Evolutionary conservation across 1,140 invertebrate species (phyloP), one percentile per base, ranked within the genome.

Genomic region (Mesaphorura yosii): DNA sequence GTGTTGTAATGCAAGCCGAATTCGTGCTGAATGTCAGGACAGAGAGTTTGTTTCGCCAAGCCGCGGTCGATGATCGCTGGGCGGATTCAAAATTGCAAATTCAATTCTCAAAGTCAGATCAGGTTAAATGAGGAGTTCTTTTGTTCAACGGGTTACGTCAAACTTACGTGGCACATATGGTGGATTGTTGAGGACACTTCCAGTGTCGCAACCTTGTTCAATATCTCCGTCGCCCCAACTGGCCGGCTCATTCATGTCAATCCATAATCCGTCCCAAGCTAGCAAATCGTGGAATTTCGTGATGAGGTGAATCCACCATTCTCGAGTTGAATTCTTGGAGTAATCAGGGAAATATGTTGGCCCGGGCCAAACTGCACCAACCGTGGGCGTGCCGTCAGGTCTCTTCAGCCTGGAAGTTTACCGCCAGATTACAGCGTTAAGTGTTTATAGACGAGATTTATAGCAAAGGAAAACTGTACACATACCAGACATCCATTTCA

Each of bases 311-410:
- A 23, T 56, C 61, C 61, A 63, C 57, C 57, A 63, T 25, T 53
- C 45, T n/a, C 39, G 34, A 4, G 56, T 53, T 17, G 31, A 3
- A 19, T 54, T 52, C n/a, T 53, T 55, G 31, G 52, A 55, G 27
- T 52, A 63, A 40, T 63, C 61, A 4, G 61, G 57, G 38, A 59
- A 63, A 31, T 59, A 58, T 4, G 63, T 58, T 0, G 47, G 34
- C 15, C 63, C 64, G 27, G 70, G 67, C 71, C 71, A 72, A 2
- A 69, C 65, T 62, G 67, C 42, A 1, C 64, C 64, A 29, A 60
- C 46, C 7, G 47, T 48, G 14, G 60, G 57, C 29, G 54, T 57
- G 3, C 64, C 64, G 41, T 58, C 58, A 1, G 40, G 22, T 27
- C 58, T 40, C 31, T 63, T 62, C 7, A 61, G 51, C 59, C 62